These are phyloP conservation scores for Salticus scenicus DNA, from an alignment of 2,888 invertebrate genomes.

Conservation along the genomic window DNA sequence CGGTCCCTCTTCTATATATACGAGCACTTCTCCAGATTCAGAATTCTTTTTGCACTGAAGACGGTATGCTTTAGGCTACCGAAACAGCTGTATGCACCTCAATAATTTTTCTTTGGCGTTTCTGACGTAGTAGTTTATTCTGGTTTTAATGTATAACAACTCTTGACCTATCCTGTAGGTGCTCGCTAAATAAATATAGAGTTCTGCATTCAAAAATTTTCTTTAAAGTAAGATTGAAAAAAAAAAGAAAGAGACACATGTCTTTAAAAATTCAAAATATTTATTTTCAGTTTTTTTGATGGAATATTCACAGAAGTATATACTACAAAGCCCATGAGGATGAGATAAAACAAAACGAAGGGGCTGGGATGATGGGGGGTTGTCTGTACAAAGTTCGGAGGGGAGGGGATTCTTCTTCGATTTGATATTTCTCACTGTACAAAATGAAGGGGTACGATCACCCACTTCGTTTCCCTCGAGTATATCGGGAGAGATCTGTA, in stretches of 20 bases:
- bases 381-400: slow-evolving; percentile 45
- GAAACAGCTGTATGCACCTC: too few species aligned
- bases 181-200: too few species aligned
- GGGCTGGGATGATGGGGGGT: slow-evolving; percentile 19
- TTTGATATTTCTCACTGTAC: not conserved
- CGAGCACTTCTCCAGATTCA: too few species aligned
- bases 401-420: not conserved
- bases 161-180: too few species aligned
- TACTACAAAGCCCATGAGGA: slow-evolving; percentile 63
- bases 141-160: too few species aligned
- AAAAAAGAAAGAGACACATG: slow-evolving; percentile 25
- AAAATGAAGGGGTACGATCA: not conserved
- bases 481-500: not conserved
- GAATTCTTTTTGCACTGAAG: too few species aligned
- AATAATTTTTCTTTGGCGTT: too few species aligned
- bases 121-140: too few species aligned
- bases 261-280: slow-evolving; percentile 69
- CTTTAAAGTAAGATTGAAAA: too few species aligned
- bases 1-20: too few species aligned
- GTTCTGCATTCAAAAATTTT: too few species aligned
- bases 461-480: not conserved
- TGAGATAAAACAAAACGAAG: slow-evolving; percentile 35
- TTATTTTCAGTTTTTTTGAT: slow-evolving; percentile 58
- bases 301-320: slow-evolving; percentile 34
- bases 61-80: too few species aligned